Conservation (phyloP, 2,888 invertebrate genomes). For the Anarsia innoxiella region DNA sequence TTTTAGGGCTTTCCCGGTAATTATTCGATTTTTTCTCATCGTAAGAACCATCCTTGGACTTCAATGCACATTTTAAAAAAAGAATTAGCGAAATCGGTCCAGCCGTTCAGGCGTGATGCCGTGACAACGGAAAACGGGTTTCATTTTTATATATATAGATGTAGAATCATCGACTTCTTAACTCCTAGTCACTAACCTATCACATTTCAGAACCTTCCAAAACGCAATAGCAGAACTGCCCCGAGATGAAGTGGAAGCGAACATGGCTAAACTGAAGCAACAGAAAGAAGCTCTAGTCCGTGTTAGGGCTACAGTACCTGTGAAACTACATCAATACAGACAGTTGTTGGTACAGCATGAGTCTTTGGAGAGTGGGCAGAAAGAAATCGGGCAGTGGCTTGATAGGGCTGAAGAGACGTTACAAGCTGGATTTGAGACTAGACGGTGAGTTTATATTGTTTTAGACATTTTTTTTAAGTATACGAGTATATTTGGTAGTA, state of each 20-base stretch:
- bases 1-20: too few species aligned
- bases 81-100: too few species aligned
- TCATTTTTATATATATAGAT: too few species aligned
- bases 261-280: constrained; percentile 90
- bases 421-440: constrained; percentile 47
- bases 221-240: constrained; percentile 91
- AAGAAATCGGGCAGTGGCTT: constrained; percentile 90
- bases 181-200: too few species aligned
- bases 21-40: too few species aligned
- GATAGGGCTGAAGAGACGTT: constrained; percentile 87
- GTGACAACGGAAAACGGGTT: too few species aligned
- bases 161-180: too few species aligned
- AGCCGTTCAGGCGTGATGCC: too few species aligned
- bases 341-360: constrained; percentile 92
- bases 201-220: constrained; percentile 87
- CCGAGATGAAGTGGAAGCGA: constrained; percentile 91
- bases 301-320: constrained; percentile 87
- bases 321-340: constrained; percentile 86
- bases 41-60: too few species aligned
- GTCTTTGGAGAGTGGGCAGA: constrained; percentile 89
- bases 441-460: constrained; percentile 49
- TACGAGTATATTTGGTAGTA: too few species aligned
- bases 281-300: constrained; percentile 92
- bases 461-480: too few species aligned
- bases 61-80: too few species aligned